Conservation (phyloP, 1,140 invertebrate genomes). For the Drosophila sp. region DNA sequence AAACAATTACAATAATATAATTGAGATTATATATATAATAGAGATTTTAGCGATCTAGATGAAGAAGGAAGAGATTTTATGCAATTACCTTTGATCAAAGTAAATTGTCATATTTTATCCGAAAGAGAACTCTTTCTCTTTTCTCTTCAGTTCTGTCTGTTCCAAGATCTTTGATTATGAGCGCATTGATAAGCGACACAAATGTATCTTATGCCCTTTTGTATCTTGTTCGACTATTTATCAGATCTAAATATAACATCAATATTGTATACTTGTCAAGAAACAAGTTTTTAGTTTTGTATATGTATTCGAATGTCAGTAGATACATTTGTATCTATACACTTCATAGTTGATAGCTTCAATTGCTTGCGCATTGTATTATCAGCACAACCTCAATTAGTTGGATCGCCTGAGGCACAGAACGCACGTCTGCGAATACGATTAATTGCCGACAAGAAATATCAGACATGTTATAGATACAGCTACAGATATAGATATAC, state of each 20-base stretch:
- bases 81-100: too few species aligned
- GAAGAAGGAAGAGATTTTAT: too few species aligned
- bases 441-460: slow-evolving; percentile 9
- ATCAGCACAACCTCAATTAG: slow-evolving; percentile 12
- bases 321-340: slow-evolving; percentile 13
- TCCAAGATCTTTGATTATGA: too few species aligned
- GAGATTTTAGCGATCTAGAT: too few species aligned
- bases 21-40: too few species aligned
- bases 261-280: too few species aligned
- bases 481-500: background rate
- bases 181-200: background rate
- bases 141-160: too few species aligned
- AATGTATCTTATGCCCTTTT: background rate
- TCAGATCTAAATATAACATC: background rate
- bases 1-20: background rate
- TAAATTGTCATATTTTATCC: too few species aligned
- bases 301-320: background rate
- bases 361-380: slow-evolving; percentile 9
- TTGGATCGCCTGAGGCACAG: background rate
- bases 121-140: too few species aligned
- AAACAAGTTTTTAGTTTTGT: too few species aligned
- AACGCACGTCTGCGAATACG: slow-evolving; percentile 1
- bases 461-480: slow-evolving; percentile 26
- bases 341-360: background rate
- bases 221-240: background rate